Conservation (phyloP, 2,113 vertebrate species). For the Neolamprologus caudopunctatus region DNA sequence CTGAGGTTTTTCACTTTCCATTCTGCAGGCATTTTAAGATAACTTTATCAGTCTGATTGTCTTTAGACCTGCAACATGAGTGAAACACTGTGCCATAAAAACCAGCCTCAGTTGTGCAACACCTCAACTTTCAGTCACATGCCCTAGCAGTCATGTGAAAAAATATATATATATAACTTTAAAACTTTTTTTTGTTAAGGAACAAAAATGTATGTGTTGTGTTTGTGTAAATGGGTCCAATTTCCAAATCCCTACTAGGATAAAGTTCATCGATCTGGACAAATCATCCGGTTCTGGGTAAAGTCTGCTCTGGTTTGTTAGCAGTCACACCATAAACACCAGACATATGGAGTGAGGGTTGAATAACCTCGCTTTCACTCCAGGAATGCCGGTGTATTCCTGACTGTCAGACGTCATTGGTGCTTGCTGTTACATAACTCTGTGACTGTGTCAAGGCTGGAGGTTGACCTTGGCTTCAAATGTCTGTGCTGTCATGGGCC, state of each 20-base stretch:
- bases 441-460: background rate
- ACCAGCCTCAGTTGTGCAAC: background rate
- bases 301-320: background rate
- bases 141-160: background rate
- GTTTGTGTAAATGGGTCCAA: background rate
- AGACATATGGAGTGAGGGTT: background rate
- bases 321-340: background rate
- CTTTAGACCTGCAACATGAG: background rate
- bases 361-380: background rate
- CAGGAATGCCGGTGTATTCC: background rate
- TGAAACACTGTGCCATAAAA: background rate
- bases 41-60: background rate
- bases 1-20: background rate
- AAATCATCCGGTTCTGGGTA: background rate
- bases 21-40: background rate
- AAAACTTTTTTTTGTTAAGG: background rate
- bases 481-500: background rate
- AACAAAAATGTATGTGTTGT: background rate
- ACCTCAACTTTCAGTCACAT: background rate
- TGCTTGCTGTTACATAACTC: conserved; percentile 21
- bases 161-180: accelerated
- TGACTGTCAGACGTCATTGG: background rate
- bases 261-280: background rate
- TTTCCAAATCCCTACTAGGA: background rate
- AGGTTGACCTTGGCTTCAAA: conserved; percentile 25